Percentiles rank a stretch among this genome's conserved stretches.
phyloP scores from a whole-genome alignment of 1,140 invertebrate genomes.

The Drosophila lacteicornis region DNA sequence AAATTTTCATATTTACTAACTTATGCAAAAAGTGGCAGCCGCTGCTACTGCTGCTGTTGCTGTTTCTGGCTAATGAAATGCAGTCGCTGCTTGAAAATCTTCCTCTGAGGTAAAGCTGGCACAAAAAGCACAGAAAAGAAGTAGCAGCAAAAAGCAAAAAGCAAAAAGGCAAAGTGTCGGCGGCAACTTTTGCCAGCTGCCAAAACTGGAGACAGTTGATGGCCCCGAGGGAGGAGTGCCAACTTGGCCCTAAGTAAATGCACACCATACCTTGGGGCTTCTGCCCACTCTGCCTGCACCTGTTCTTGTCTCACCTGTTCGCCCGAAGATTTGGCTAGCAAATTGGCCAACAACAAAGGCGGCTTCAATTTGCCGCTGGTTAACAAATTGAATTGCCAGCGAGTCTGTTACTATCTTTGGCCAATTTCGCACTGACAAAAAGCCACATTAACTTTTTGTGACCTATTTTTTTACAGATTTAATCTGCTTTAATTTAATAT shows the following conservation, averaged over 20 bases:
- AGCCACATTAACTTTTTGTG: neutral
- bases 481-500: neutral
- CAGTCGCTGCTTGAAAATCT: constrained; percentile 46
- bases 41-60: constrained; percentile 42
- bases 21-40: constrained; percentile 76
- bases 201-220: constrained; percentile 80
- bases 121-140: constrained; percentile 4
- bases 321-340: constrained; percentile 50
- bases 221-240: constrained; percentile 35
- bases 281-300: constrained; percentile 7
- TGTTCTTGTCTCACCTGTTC: constrained; percentile 8
- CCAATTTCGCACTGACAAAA: constrained; percentile 2
- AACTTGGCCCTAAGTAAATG: constrained; percentile 74
- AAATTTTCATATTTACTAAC: constrained; percentile 80
- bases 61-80: constrained; percentile 75
- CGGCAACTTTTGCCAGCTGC: constrained; percentile 74
- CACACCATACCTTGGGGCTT: constrained; percentile 15
- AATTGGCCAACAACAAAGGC: constrained; percentile 52
- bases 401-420: constrained; percentile 30
- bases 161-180: constrained; percentile 45
- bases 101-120: constrained; percentile 3
- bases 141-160: constrained; percentile 11
- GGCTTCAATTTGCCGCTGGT: constrained; percentile 62
- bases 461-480: neutral
- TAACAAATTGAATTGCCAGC: constrained; percentile 74